Conservation (phyloP, 2,888 invertebrate species). For the Girardia tigrina region DNA sequence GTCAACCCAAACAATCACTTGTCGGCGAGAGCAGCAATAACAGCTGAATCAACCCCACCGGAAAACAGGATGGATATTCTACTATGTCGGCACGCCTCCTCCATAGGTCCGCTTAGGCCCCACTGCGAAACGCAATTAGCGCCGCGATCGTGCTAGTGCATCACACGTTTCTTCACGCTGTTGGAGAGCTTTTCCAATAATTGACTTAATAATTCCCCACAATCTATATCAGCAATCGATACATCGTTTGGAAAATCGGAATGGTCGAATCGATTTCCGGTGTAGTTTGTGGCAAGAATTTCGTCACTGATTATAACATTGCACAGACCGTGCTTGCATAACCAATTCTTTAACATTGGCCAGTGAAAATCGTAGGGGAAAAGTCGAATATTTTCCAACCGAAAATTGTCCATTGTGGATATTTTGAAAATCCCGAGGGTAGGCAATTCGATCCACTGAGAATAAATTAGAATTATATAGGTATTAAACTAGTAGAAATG, state of each 20-base stretch:
- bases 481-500: no score
- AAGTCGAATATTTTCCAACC: neutral
- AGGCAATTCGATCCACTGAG: conserved; percentile 5
- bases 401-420: neutral
- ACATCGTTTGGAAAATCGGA: no score
- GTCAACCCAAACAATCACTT: no score
- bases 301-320: neutral
- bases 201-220: neutral
- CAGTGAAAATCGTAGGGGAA: neutral
- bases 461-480: no score
- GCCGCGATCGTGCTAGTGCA: neutral
- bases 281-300: neutral
- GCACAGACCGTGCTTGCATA: neutral
- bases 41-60: conserved; percentile 86
- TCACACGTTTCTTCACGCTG: neutral
- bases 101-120: no score
- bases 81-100: conserved; percentile 52
- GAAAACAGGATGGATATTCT: conserved; percentile 75
- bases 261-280: no score
- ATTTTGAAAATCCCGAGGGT: neutral
- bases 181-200: neutral
- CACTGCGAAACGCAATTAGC: no score
- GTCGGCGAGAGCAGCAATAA: conserved; percentile 67
- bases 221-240: neutral
- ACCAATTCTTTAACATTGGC: neutral